These are phyloP conservation scores for Nyctibius grandis DNA, from an alignment of 2,797 vertebrate species.

Conservation along the genomic window DNA sequence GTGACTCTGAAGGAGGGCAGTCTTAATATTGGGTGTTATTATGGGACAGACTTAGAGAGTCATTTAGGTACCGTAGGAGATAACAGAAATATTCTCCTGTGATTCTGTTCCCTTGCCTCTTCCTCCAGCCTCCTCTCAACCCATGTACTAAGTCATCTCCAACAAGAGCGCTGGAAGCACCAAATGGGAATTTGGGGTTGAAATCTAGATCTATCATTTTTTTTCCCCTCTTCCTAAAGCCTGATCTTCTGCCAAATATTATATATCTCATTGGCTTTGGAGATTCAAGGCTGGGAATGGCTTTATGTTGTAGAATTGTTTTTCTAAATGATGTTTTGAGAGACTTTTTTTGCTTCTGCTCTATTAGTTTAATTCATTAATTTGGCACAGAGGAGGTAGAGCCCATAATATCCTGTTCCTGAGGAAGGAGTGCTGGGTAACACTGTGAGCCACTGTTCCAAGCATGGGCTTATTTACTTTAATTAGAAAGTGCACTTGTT, in stretches of 20 bases:
- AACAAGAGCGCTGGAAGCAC: neutral
- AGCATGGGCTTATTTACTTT: conserved; percentile 63
- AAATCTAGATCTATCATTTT: neutral
- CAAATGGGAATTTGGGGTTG: neutral
- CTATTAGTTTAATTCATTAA: conserved; percentile 35
- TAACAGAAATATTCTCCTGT: neutral
- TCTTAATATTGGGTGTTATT: neutral
- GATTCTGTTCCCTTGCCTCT: neutral
- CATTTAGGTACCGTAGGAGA: neutral
- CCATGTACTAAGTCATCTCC: neutral
- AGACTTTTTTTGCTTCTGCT: neutral
- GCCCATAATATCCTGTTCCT: conserved; percentile 47
- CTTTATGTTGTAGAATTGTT: neutral
- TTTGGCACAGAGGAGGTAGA: conserved; percentile 22
- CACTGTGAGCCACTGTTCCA: conserved; percentile 59
- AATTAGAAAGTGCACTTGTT: conserved; percentile 62
- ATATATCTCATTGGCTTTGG: neutral
- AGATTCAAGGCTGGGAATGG: neutral
- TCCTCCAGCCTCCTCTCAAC: neutral
- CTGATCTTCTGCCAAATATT: neutral
- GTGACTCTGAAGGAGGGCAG: neutral
- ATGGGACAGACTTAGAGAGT: neutral
- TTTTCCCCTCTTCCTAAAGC: neutral
- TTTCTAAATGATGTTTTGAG: neutral
- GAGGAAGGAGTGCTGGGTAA: conserved; percentile 31